phyloP scores from a whole-genome alignment of 1,140 invertebrate genomes.

The Pogonognathellus flavescens region DNA sequence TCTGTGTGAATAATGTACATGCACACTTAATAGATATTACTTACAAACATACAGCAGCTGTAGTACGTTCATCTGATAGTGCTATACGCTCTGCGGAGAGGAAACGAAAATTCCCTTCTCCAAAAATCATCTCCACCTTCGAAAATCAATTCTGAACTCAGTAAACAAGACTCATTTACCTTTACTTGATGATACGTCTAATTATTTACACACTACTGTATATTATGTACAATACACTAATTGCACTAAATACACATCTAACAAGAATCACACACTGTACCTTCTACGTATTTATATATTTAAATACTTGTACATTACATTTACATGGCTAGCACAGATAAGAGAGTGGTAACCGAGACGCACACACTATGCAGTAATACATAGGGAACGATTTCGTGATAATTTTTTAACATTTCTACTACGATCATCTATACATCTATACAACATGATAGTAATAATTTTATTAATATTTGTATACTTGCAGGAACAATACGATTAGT shows the following conservation, averaged over 20 bases:
- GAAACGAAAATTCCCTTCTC: slow-evolving; percentile 22
- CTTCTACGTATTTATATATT: background rate
- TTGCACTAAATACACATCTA: background rate
- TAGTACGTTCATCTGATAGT: slow-evolving; percentile 54
- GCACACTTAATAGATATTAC: slow-evolving; percentile 40
- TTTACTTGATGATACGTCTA: background rate
- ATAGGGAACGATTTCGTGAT: no score
- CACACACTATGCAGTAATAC: background rate
- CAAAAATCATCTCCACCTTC: slow-evolving; percentile 33
- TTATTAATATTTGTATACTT: no score
- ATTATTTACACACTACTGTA: background rate
- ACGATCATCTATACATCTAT: no score
- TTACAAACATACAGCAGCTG: slow-evolving; percentile 49
- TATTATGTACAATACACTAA: background rate
- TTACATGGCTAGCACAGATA: slow-evolving; percentile 4
- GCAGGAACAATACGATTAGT: no score
- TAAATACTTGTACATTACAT: background rate
- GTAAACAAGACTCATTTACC: background rate
- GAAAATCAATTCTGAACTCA: slow-evolving; percentile 7
- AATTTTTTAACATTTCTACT: no score
- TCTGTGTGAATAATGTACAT: slow-evolving; percentile 17
- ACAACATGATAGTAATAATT: no score
- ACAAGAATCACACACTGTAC: background rate
- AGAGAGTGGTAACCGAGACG: background rate
- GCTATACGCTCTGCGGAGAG: slow-evolving; percentile 54